phyloP scores from a whole-genome alignment of 2,113 vertebrate genomes.

The Nothoprocta perdicaria region DNA sequence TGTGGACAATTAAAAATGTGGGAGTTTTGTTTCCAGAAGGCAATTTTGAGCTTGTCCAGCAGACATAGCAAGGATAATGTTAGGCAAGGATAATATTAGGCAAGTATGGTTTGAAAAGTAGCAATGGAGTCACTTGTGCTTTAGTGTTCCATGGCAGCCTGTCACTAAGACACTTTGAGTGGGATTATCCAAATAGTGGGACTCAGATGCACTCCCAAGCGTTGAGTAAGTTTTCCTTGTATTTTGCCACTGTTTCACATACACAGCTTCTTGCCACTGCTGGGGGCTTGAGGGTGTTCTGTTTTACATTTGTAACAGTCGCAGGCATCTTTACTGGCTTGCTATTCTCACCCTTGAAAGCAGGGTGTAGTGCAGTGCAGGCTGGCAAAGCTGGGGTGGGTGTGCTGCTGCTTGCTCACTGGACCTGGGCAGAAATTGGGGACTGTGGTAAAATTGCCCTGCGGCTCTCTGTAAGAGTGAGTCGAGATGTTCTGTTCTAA shows the following conservation, averaged over 20 bases:
- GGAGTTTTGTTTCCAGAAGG: not conserved
- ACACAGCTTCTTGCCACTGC: not conserved
- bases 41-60: not conserved
- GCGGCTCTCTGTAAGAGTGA: slow-evolving; percentile 6
- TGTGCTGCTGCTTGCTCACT: not conserved
- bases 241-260: not conserved
- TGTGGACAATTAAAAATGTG: not conserved
- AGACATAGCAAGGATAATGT: not conserved
- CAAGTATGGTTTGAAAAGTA: not conserved
- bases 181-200: not conserved
- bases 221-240: not conserved
- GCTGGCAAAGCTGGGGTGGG: not conserved
- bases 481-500: not conserved
- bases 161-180: not conserved
- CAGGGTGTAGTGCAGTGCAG: not conserved
- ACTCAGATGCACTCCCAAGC: not conserved
- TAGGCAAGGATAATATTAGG: not conserved
- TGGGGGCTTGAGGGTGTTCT: not conserved
- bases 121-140: not conserved
- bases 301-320: not conserved
- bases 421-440: slow-evolving; percentile 14
- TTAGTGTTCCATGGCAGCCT: not conserved
- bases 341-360: not conserved
- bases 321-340: not conserved
- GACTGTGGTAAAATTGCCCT: not conserved